Base-by-base conservation (phyloP, 2,113 vertebrate species). In the Mirounga angustirostris region DNA sequence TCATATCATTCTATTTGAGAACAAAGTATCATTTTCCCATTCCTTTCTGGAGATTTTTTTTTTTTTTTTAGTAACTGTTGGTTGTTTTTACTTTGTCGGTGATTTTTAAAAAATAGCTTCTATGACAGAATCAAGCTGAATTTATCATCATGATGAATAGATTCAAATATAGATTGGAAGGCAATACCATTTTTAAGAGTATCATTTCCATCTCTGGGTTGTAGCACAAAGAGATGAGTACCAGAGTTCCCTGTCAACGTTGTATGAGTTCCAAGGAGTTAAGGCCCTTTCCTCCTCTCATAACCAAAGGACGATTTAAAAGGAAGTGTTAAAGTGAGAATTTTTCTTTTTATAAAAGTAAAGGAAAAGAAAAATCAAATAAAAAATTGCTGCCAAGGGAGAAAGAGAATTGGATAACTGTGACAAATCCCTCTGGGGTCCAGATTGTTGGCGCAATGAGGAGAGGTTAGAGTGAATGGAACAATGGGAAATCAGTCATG, bases 321-420 rank as follows among this genome's bases (percentile, higher is more conserved):
- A 90, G 78, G 65, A 93, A 97, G 93, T 80, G 56, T 96, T 94
- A 94, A 96, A 85, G 26, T 90, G 56, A 69, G 56, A 91, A 84
- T 9, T 98, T 90, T 91, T 95, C 97, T 96, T 97, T 95, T 88
- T 91, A 95, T 95, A 71, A 95, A 97, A 95, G 92, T 89, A 93
- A 90, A 85, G 81, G 40, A 87, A 97, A 94, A 89, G 94, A 92
- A 95, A 97, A 97, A 97, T 85, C 78, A 98, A 94, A 95, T 97
- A 97, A 96, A 97, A 96, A 97, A 85, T 94, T 97, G 79, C 94
- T 95, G 74, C 95, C 36, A 56, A 76, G 67, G 76, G 95, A 95
- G 91, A 97, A 97, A 96, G 89, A 61, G 80, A 91, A 96, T 91
- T 97, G 97, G 95, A 97, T 79, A 97, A 96, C 71, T 91, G 63